These are phyloP conservation scores for Pandemis corylana DNA, from an alignment of 2,888 invertebrate species.

Conservation along the genomic window DNA sequence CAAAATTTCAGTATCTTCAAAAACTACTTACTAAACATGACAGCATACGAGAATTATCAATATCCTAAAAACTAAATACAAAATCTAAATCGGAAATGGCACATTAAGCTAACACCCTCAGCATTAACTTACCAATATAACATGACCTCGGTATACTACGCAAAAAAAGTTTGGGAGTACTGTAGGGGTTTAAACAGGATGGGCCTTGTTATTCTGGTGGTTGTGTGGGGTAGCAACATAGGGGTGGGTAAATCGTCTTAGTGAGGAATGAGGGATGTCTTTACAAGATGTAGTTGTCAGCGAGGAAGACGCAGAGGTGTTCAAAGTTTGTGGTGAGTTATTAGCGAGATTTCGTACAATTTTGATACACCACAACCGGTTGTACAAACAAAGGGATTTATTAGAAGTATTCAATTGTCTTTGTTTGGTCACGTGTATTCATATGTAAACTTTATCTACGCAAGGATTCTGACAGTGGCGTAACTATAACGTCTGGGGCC, in stretches of 20 bases:
- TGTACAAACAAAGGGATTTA: too few species aligned
- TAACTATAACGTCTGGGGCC: too few species aligned
- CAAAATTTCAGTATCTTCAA: not conserved
- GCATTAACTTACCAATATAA: slow-evolving; percentile 45
- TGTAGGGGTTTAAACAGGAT: slow-evolving; percentile 23
- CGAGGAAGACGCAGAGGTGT: slow-evolving; percentile 56
- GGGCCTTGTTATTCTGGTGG: slow-evolving; percentile 54
- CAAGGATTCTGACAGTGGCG: too few species aligned
- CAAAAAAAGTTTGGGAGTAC: slow-evolving; percentile 16
- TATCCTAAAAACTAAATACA: slow-evolving; percentile 26
- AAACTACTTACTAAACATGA: slow-evolving; percentile 22
- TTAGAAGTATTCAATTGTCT: too few species aligned
- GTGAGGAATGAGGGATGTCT: slow-evolving; percentile 81
- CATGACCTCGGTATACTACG: slow-evolving; percentile 44
- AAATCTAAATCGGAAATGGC: slow-evolving; percentile 75
- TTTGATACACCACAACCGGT: too few species aligned
- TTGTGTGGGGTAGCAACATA: slow-evolving; percentile 58
- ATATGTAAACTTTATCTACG: too few species aligned
- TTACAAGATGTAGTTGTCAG: slow-evolving; percentile 80
- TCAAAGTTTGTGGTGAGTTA: slow-evolving; percentile 54
- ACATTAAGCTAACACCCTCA: slow-evolving; percentile 63
- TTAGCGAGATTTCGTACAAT: not conserved
- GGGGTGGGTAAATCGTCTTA: slow-evolving; percentile 69
- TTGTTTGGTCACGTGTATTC: too few species aligned
- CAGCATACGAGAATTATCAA: slow-evolving; percentile 19